Base-by-base conservation (phyloP, 2,888 invertebrate genomes). In the Cheilosia pagana region DNA sequence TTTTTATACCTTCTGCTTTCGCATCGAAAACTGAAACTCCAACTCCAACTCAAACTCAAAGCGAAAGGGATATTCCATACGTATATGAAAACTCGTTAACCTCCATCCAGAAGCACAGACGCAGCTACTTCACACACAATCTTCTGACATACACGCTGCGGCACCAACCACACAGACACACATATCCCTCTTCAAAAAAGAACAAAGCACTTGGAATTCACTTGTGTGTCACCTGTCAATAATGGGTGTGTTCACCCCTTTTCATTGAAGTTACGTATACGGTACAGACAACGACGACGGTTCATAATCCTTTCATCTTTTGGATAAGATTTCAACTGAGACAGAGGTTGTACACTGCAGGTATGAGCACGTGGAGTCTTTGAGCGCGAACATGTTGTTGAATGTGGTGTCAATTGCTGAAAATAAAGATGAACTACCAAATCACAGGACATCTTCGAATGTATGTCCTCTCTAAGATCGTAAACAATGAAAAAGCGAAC, bases 181-280 rank as follows among this genome's bases (percentile, higher is more conserved):
- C n/a, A n/a, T n/a, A n/a, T n/a, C 16, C 23, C 35, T 39, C 55
- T 62, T 25, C 43, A n/a, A 12, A 16, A 16, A 50, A 65, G 75
- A 67, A 75, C 65, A 65, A 75, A 57, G 55, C 52, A 62, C 28
- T 55, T 10, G 43, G 10, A 63, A 55, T 50, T 65, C 41, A 48
- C 50, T 28, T 59, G 65, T 67, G 75, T 65, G 65, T 75, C 65
- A 65, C 57, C 75, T 65, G 75, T 75, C 75, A 75, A 75, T 75
- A 65, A 65, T 62, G 52, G 62, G 72, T 53, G 35, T 65, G 55
- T 75, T 67, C 65, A 74, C 74, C 55, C 63, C 74, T 57, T 75
- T 65, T 35, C 14, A 59, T 59, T 55, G 10, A 35, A 48, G 62
- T 48, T 48, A 7, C 62, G 8, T 19, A 39, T n/a, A n/a, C n/a